Conservation (phyloP, 1,140 invertebrate species). For the Mylabris phalerata region DNA sequence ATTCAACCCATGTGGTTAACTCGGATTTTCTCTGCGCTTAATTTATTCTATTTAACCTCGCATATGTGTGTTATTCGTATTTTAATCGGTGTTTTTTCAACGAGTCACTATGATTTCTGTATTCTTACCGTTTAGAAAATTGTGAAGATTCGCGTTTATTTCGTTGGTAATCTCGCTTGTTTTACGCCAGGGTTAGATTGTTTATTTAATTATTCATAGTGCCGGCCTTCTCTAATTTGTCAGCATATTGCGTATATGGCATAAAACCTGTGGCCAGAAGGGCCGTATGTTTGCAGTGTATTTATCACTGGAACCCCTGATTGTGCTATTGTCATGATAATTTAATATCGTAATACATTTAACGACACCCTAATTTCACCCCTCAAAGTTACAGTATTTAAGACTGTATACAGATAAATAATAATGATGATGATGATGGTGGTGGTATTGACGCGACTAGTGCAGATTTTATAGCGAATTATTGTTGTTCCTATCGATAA, state of each 20-base stretch:
- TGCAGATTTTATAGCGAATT: conserved; percentile 11
- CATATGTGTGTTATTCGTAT: conserved; percentile 16
- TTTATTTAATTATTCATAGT: conserved; percentile 41
- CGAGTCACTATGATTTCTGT: too few species aligned
- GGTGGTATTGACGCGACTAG: neutral
- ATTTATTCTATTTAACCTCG: conserved; percentile 18
- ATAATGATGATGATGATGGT: conserved; percentile 4
- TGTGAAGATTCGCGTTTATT: too few species aligned
- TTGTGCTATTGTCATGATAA: conserved; percentile 44
- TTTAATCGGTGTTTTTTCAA: too few species aligned
- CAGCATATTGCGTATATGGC: conserved; percentile 40
- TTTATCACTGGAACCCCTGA: conserved; percentile 41
- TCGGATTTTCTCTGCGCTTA: conserved; percentile 23
- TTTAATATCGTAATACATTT: conserved; percentile 46
- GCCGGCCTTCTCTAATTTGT: conserved; percentile 34
- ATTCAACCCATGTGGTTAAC: conserved; percentile 20
- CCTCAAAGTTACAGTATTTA: conserved; percentile 21
- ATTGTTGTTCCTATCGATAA: too few species aligned
- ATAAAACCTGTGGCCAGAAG: conserved; percentile 41
- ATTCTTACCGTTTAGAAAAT: too few species aligned
- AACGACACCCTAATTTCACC: conserved; percentile 42
- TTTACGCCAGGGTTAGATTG: conserved; percentile 2
- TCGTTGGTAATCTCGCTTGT: too few species aligned
- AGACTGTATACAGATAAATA: neutral
- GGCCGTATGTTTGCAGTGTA: conserved; percentile 42